These are phyloP conservation scores for Chamaea fasciata DNA, from an alignment of 2,113 vertebrate genomes.

Conservation along the genomic window DNA sequence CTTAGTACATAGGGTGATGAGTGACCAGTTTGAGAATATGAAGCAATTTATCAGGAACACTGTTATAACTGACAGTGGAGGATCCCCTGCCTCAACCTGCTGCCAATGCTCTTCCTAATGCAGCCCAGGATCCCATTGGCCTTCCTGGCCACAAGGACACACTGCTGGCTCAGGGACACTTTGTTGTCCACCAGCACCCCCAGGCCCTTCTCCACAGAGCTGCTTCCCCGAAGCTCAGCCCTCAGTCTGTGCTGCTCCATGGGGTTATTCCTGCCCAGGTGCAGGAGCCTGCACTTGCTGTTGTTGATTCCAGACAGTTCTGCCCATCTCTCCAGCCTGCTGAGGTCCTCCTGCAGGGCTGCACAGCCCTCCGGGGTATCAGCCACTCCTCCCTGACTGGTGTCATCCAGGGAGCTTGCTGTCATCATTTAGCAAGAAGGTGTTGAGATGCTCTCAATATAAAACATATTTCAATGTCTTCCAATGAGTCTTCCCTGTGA, in stretches of 20 bases:
- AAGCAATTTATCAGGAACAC: background rate
- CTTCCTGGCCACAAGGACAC: background rate
- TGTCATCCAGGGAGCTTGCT: background rate
- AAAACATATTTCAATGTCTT: background rate
- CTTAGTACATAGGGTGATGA: background rate
- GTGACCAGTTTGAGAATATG: fast-evolving
- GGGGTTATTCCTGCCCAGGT: background rate
- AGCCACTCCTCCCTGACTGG: background rate
- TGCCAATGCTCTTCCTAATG: background rate
- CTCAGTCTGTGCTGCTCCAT: background rate
- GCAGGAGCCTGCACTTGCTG: background rate
- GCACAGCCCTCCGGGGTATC: background rate
- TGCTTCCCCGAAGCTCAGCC: background rate
- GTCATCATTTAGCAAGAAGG: background rate
- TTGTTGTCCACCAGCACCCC: background rate
- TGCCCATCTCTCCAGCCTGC: background rate
- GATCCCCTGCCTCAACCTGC: fast-evolving
- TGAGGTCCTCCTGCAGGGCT: background rate
- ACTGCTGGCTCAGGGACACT: background rate
- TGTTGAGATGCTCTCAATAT: background rate
- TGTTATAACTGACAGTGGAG: background rate
- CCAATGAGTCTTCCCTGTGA: fast-evolving
- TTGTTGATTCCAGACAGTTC: background rate
- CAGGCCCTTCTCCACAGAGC: background rate
- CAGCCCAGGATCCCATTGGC: background rate